Base-by-base conservation (phyloP, 2,113 vertebrate genomes). In the Myiagra hebetior region DNA sequence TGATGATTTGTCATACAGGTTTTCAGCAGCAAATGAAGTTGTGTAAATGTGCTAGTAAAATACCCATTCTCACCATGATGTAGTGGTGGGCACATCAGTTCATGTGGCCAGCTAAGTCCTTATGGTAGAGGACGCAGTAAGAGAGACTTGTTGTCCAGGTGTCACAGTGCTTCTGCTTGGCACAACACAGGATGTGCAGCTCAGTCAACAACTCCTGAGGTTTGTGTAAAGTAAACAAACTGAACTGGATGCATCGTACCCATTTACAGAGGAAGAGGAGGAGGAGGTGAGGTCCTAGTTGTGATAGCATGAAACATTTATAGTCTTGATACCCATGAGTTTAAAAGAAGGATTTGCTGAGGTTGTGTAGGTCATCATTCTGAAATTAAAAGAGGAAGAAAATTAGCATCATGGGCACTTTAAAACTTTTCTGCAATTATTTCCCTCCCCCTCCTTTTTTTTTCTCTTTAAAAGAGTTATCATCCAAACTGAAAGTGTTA, bases 181-280 rank as follows among this genome's bases (percentile, higher is more conserved):
- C 98, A 98, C 98, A 98, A 97, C 95, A 94, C 39, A 93, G 97
- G 98, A 97, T 92, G 97, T 98, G 98, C 98, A 97, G 98, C 98
- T 98, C 98, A 98, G 98, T 98, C 97, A 98, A 98, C 89, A 97
- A 97, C 98, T 98, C 98, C 98, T 98, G 98, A 98, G 98, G 98
- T 98, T 98, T 98, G 97, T 98, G 97, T 96, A 97, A 98, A 98
- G 98, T 98, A 98, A 98, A 98, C 98, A 98, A 98, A 98, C 98
- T 95, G 98, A 98, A 98, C 97, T 96, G 98, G 98, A 97, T 97
- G 97, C 96, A 96, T 98, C 97, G 98, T 98, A 98, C 98, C 97
- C 98, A 98, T 98, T 97, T 97, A 98, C 97, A 85, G 98, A 98
- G 95, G 97, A 98, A 91, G 92, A 97, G 75, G 87, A 97, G 87